Evolutionary conservation across 2,888 invertebrate genomes (phyloP), one percentile per base, ranked within the genome.

Genomic region (Deilephila porcellus): DNA sequence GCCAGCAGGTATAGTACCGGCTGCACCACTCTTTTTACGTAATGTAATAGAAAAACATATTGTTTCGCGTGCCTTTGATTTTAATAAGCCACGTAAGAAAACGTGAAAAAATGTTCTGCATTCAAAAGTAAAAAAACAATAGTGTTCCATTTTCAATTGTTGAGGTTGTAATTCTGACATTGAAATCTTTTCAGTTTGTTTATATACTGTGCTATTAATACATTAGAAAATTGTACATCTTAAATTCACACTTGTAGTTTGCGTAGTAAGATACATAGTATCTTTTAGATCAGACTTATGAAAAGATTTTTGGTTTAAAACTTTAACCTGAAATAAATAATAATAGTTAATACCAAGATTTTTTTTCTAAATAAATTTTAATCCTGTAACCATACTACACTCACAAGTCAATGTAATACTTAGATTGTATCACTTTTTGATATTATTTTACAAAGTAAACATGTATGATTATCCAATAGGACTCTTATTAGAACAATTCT

Each of bases 1-100:
- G 87, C 91, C 32, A 89, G 84, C 83, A 92, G 93, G 93, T 93
- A 90, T 77, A 71, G 73, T 79, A 84, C 91, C 90, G 91, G 90
- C 85, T 76, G 71, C 81, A 81, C 75, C 78, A 82, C 78, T n/a
- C 81, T 80, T 83, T 83, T 89, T 92, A 92, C 90, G 91, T 93
- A 92, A 92, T 82, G 78, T 63, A 11, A 34, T 73, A 53, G 73
- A 34, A 34, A 29, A 45, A 71, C 45, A 25, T 64, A 67, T 32
- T 32, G 5, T 3, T 73, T 76, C 75, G 52, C 73, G 72, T 25
- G 25, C 45, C 60, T 72, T 71, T 64, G 71, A 56, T 56, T 17
- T 37, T 17, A 56, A 20, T 60, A 4, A 37, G 73, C 60, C 73
- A 73, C 73, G 73, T 73, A 37, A 25, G n/a, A n/a, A 64, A 64